Evolutionary conservation across 1,140 invertebrate species (phyloP).

Genomic region (Caerostris darwini): DNA sequence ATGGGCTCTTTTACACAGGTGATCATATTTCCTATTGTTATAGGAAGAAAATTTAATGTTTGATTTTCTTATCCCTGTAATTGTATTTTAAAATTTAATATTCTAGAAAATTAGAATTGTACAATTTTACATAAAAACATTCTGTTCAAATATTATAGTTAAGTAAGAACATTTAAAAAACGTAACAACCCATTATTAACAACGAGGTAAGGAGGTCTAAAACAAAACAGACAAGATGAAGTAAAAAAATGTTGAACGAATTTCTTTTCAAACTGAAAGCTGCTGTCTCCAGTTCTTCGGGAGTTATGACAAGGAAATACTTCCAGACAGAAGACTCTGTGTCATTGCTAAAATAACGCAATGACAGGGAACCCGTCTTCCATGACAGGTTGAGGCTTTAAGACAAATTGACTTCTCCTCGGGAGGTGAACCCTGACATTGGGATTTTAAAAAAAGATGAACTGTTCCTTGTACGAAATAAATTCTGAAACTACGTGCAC

Average conservation of each 20-base stretch:
- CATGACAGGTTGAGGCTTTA: slow-evolving; percentile 29
- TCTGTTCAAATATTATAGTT: too few species aligned
- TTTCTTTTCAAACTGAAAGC: not conserved
- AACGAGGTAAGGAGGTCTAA: too few species aligned
- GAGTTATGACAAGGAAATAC: slow-evolving; percentile 7
- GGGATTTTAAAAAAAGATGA: slow-evolving; percentile 15
- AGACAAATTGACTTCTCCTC: slow-evolving; percentile 49
- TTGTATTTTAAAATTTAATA: too few species aligned
- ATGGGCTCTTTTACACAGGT: too few species aligned
- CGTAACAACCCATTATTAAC: not conserved
- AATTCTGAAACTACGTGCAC: slow-evolving; percentile 13
- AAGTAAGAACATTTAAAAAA: too few species aligned
- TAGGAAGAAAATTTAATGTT: too few species aligned
- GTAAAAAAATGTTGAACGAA: not conserved
- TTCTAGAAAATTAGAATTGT: too few species aligned
- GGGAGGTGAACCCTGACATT: slow-evolving; percentile 9
- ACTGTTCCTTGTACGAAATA: slow-evolving; percentile 10
- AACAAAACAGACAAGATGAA: not conserved
- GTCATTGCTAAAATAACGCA: slow-evolving; percentile 37
- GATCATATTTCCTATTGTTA: too few species aligned
- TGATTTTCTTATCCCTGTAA: too few species aligned
- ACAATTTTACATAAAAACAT: too few species aligned
- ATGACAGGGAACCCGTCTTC: slow-evolving; percentile 30
- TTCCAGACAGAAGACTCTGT: slow-evolving; percentile 9
- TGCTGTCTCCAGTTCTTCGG: not conserved